Percentiles rank a stretch among this genome's conserved stretches.
These are phyloP conservation scores for Drosophila testacea DNA, from an alignment of 2,888 invertebrate species.

Conservation along the genomic window DNA sequence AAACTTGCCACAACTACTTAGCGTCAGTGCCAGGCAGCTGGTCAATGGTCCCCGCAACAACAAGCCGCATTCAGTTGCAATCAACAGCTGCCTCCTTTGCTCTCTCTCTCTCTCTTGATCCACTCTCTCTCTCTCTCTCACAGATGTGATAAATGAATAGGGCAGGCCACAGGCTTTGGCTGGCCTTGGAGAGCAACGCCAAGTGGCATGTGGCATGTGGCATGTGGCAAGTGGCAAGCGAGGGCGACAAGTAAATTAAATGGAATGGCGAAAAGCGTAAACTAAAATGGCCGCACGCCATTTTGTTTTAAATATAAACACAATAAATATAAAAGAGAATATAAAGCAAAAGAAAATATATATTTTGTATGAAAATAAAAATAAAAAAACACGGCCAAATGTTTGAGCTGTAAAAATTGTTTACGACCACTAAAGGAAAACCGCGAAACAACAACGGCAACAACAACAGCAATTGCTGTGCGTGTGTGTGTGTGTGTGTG, in stretches of 20 bases:
- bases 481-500: constrained; percentile 7
- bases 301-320: constrained; percentile 61
- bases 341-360: constrained; percentile 1
- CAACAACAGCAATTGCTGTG: constrained; percentile 34
- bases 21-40: constrained; percentile 58
- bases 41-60: constrained; percentile 30
- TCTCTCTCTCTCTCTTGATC: not conserved
- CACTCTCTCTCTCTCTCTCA: not conserved
- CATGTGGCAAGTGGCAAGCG: constrained; percentile 2
- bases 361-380: constrained; percentile 12
- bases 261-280: constrained; percentile 60
- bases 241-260: constrained; percentile 57
- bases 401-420: constrained; percentile 76
- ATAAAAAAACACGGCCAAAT: constrained; percentile 60
- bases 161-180: constrained; percentile 37
- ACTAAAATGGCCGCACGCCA: constrained; percentile 51
- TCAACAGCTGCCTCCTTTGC: constrained; percentile 5
- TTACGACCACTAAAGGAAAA: constrained; percentile 73
- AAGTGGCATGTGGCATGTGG: constrained; percentile 23
- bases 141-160: constrained; percentile 52
- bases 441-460: constrained; percentile 52
- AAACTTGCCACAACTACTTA: constrained; percentile 73
- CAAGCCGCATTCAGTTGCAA: not conserved
- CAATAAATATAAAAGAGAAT: constrained; percentile 68
- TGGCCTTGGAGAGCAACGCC: constrained; percentile 27